These are phyloP conservation scores for Leptopilina drosophilae DNA, from an alignment of 2,888 invertebrate genomes.

Conservation along the genomic window DNA sequence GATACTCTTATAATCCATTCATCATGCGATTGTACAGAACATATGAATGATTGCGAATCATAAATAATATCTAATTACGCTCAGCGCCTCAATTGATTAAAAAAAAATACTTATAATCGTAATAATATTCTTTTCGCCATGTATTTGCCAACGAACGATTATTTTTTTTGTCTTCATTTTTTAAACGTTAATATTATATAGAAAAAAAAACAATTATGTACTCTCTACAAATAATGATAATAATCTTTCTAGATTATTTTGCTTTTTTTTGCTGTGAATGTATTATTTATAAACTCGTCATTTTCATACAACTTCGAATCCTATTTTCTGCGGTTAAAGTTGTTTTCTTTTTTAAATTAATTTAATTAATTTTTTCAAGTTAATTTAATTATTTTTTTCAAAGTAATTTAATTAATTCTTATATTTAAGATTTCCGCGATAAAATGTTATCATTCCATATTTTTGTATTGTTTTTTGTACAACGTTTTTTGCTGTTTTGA, in stretches of 20 bases:
- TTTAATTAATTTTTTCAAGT: neutral
- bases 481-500: slow-evolving; percentile 44
- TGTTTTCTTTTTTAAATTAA: slow-evolving; percentile 38
- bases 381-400: slow-evolving; percentile 43
- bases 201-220: slow-evolving; percentile 70
- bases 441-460: slow-evolving; percentile 29
- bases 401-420: slow-evolving; percentile 8
- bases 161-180: slow-evolving; percentile 65
- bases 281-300: slow-evolving; percentile 39
- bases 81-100: slow-evolving; percentile 73
- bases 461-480: slow-evolving; percentile 46
- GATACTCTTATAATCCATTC: slow-evolving; percentile 65
- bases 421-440: neutral
- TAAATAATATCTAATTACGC: slow-evolving; percentile 66
- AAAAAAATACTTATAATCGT: slow-evolving; percentile 70
- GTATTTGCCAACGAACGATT: slow-evolving; percentile 76
- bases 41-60: slow-evolving; percentile 54
- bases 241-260: slow-evolving; percentile 75
- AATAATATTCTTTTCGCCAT: slow-evolving; percentile 74
- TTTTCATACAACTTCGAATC: slow-evolving; percentile 12
- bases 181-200: slow-evolving; percentile 72
- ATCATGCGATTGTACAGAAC: slow-evolving; percentile 58
- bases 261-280: slow-evolving; percentile 61
- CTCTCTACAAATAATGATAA: slow-evolving; percentile 70
- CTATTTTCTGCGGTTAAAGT: neutral